These are phyloP conservation scores for Natrix natrix DNA, from an alignment of 2,797 vertebrate genomes.

Conservation along the genomic window DNA sequence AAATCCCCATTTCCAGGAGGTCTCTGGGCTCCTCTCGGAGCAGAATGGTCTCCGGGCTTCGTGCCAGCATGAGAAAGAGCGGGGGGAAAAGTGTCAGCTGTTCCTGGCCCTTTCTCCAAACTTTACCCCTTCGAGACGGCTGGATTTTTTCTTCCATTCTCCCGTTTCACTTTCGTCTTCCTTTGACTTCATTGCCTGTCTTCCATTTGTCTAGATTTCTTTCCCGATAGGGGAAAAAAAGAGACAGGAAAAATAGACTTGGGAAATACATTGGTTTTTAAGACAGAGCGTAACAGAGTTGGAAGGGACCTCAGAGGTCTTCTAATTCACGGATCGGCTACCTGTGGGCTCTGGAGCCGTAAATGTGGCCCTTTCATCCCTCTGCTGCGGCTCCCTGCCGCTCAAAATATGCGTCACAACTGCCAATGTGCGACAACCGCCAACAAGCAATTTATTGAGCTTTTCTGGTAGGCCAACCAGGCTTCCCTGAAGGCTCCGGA, in stretches of 20 bases:
- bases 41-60: not conserved
- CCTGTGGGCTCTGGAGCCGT: too few relatives aligned
- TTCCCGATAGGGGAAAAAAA: not conserved
- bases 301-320: not conserved
- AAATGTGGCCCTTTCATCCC: too few relatives aligned
- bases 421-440: too few relatives aligned
- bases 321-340: not conserved
- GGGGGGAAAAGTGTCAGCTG: too few relatives aligned
- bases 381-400: too few relatives aligned
- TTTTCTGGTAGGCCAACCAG: too few relatives aligned
- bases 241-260: not conserved
- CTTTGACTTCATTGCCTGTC: not conserved
- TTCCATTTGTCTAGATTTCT: not conserved
- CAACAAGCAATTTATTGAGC: too few relatives aligned
- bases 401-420: too few relatives aligned
- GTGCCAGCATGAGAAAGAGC: accelerated
- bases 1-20: not conserved
- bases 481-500: too few relatives aligned
- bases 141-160: not conserved
- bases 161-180: not conserved
- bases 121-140: not conserved
- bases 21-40: not conserved
- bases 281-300: not conserved
- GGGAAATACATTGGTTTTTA: not conserved
- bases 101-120: not conserved